phyloP scores from a whole-genome alignment of 1,140 invertebrate genomes.

The Chymomyza costata region DNA sequence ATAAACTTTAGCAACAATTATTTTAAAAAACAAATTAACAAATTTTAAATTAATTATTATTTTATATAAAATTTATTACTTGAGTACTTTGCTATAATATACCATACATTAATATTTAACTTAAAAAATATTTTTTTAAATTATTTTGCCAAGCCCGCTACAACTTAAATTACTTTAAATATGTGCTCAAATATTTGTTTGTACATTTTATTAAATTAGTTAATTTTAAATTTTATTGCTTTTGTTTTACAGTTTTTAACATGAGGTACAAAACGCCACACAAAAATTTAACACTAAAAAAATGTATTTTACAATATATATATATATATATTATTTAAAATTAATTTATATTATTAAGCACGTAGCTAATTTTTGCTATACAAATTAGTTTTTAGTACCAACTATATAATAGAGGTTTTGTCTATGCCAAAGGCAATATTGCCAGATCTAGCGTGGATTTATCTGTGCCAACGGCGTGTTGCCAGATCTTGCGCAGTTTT shows the following conservation, averaged over 20 bases:
- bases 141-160: constrained; percentile 30
- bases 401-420: constrained; percentile 32
- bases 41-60: constrained; percentile 35
- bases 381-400: constrained; percentile 17
- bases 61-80: constrained; percentile 47
- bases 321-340: neutral
- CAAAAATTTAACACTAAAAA: constrained; percentile 34
- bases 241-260: constrained; percentile 23
- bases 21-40: constrained; percentile 69
- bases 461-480: constrained; percentile 54
- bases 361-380: constrained; percentile 20
- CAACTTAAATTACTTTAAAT: constrained; percentile 12
- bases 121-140: constrained; percentile 4
- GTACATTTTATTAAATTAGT: constrained; percentile 44
- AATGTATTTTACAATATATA: neutral
- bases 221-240: constrained; percentile 67
- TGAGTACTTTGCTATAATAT: constrained; percentile 50
- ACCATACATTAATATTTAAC: no score
- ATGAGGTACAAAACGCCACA: constrained; percentile 59
- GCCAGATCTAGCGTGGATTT: constrained; percentile 41
- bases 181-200: constrained; percentile 26
- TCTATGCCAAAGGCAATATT: constrained; percentile 51
- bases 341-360: neutral
- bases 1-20: constrained; percentile 70
- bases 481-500: constrained; percentile 51